Conservation (phyloP, 2,888 invertebrate species). For the Rhagonycha lutea region DNA sequence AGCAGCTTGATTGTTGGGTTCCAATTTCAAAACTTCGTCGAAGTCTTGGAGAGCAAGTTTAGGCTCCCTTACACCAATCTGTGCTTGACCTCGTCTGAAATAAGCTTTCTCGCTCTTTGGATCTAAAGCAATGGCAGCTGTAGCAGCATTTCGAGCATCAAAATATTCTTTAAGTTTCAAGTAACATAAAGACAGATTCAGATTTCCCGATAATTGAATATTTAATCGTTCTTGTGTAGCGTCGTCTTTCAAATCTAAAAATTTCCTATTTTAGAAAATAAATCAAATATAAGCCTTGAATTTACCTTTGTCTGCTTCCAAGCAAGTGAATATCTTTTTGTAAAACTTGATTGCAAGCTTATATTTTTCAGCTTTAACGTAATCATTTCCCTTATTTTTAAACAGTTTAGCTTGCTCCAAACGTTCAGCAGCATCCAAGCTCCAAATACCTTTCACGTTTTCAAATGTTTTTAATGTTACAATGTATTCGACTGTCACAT, state of each 20-base stretch:
- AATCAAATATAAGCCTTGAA: background rate
- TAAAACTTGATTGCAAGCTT: slow-evolving; percentile 85
- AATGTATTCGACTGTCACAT: slow-evolving; percentile 78
- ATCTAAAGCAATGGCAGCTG: slow-evolving; percentile 76
- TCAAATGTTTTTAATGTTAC: slow-evolving; percentile 85
- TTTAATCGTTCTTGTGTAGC: slow-evolving; percentile 57
- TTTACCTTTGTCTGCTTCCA: slow-evolving; percentile 62
- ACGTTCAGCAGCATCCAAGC: slow-evolving; percentile 77
- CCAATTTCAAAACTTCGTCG: slow-evolving; percentile 71
- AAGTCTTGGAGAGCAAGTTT: slow-evolving; percentile 80
- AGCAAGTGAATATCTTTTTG: slow-evolving; percentile 69
- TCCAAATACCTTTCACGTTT: slow-evolving; percentile 82
- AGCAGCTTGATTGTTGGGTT: slow-evolving; percentile 90
- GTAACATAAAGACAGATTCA: slow-evolving; percentile 83
- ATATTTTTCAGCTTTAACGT: slow-evolving; percentile 81
- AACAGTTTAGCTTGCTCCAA: slow-evolving; percentile 78
- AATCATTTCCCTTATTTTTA: slow-evolving; percentile 90
- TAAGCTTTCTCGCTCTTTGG: slow-evolving; percentile 83
- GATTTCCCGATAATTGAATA: slow-evolving; percentile 69
- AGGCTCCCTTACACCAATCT: slow-evolving; percentile 74
- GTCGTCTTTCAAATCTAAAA: slow-evolving; percentile 49
- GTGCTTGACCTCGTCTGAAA: slow-evolving; percentile 86
- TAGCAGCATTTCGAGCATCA: slow-evolving; percentile 75
- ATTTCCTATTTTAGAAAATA: background rate
- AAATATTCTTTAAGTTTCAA: slow-evolving; percentile 73